Evolutionary conservation across 1,140 invertebrate species (phyloP).

Genomic region (Danaus melanippus): DNA sequence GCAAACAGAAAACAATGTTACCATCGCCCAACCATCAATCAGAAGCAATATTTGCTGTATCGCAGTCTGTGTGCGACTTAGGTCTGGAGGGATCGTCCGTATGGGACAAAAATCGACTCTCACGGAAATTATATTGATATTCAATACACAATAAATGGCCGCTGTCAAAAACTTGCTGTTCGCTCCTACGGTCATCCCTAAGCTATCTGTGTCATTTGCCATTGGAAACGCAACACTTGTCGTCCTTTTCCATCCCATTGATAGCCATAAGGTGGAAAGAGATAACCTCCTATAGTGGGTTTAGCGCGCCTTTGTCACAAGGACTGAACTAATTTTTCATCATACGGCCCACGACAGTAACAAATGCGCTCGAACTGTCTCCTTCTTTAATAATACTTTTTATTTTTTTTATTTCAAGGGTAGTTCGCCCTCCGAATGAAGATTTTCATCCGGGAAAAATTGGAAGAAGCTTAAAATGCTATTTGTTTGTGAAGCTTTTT

Average conservation of each 20-base stretch:
- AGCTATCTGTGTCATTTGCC: slow-evolving; percentile 70
- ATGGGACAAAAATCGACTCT: slow-evolving; percentile 69
- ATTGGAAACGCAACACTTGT: slow-evolving; percentile 57
- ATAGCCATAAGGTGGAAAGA: slow-evolving; percentile 39
- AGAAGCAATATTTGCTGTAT: slow-evolving; percentile 65
- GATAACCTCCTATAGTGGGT: slow-evolving; percentile 53
- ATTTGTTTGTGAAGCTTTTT: slow-evolving; percentile 46
- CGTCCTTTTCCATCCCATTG: slow-evolving; percentile 32
- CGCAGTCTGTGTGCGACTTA: slow-evolving; percentile 66
- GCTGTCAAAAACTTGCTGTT: slow-evolving; percentile 72
- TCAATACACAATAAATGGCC: slow-evolving; percentile 72
- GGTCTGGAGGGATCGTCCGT: slow-evolving; percentile 48
- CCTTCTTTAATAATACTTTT: slow-evolving; percentile 75
- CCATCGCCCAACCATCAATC: slow-evolving; percentile 30
- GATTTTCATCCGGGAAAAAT: slow-evolving; percentile 69
- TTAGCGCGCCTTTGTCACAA: slow-evolving; percentile 69
- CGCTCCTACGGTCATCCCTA: slow-evolving; percentile 71
- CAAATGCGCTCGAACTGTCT: slow-evolving; percentile 73
- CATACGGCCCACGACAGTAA: slow-evolving; percentile 72
- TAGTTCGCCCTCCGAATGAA: slow-evolving; percentile 66
- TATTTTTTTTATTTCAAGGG: slow-evolving; percentile 65
- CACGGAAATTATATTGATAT: slow-evolving; percentile 73
- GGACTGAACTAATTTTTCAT: slow-evolving; percentile 74
- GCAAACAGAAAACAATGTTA: too few species aligned
- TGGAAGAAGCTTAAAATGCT: slow-evolving; percentile 64